Conservation (phyloP, 2,113 vertebrate genomes). For the Leuciscus idus region DNA sequence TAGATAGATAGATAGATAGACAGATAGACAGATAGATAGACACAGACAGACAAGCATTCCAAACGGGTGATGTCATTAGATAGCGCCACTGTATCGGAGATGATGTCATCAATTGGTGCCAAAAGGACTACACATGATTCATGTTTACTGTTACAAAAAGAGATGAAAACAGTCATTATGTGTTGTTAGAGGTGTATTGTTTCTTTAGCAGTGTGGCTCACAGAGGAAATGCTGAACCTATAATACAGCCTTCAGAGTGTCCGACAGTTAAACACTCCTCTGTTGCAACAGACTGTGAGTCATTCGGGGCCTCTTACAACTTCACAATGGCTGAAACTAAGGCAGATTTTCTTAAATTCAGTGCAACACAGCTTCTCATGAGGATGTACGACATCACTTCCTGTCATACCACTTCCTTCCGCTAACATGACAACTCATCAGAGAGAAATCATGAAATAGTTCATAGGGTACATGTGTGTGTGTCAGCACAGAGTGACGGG, state of each 20-base stretch:
- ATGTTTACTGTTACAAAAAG: background rate
- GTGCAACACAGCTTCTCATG: background rate
- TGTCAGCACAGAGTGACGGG: background rate
- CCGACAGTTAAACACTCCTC: background rate
- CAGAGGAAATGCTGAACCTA: background rate
- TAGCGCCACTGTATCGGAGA: background rate
- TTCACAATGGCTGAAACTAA: background rate
- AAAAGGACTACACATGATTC: background rate
- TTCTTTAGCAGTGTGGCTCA: background rate
- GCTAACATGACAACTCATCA: conserved; percentile 38
- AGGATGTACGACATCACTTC: conserved; percentile 61
- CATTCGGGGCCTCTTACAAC: background rate
- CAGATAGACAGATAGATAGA: background rate
- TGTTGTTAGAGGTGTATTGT: background rate
- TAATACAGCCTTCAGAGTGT: background rate
- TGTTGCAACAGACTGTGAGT: background rate
- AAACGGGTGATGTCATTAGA: conserved; percentile 10
- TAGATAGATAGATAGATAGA: background rate
- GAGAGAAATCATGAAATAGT: conserved; percentile 46
- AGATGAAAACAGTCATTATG: conserved; percentile 23
- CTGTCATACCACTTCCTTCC: conserved; percentile 66
- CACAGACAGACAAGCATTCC: conserved; percentile 28
- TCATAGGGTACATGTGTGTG: background rate
- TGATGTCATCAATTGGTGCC: conserved; percentile 29
- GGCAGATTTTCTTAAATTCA: conserved; percentile 51